Base-by-base conservation (phyloP, 2,797 vertebrate genomes). In the Sebastolobus alascanus region DNA sequence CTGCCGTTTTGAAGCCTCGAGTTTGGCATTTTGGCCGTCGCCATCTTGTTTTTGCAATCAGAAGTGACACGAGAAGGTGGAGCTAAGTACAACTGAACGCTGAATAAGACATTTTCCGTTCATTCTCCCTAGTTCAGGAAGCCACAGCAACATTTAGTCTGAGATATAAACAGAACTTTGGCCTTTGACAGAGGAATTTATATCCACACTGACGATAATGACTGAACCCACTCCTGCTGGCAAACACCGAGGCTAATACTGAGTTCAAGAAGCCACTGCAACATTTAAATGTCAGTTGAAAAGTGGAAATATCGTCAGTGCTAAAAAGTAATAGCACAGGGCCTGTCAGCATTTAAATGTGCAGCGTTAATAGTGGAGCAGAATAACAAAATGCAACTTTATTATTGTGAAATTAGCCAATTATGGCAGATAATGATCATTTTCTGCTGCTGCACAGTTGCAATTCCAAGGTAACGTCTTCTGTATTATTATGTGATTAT, bases 271-370 rank as follows among this genome's bases (percentile, higher is more conserved):
- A 86, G 80, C 56, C 76, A 29, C 46, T 22, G 80, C 75, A 84
- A 55, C 74, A 79, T 86, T 87, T 89, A 90, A 94, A 93, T 90
- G 91, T 91, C 91, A 89, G 80, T 65, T 76, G 33, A 52, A 75
- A 83, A 80, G 63, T 59, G 70, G 61, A 84, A 86, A 83, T 69
- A 63, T 60, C 14, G 13, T 80, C 59, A 75, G 75, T 70, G 61
- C 37, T 86, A 65, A 69, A 55, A 76, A 50, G 73, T 70, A 86
- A 82, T 22, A 75, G 76, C 37, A 37, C 33, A 66, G 73, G 20
- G 68, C 69, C 68, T 1, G 27, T 22, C 71, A 83, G 69, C 46
- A 66, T 59, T 79, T 58, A 46, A 40, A 85, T 72, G 56, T 75
- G 65, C 72, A 71, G 50, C 61, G 16, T 69, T 83, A 86, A 84